phyloP scores from a whole-genome alignment of 2,113 vertebrate genomes.

The Cynocephalus volans region DNA sequence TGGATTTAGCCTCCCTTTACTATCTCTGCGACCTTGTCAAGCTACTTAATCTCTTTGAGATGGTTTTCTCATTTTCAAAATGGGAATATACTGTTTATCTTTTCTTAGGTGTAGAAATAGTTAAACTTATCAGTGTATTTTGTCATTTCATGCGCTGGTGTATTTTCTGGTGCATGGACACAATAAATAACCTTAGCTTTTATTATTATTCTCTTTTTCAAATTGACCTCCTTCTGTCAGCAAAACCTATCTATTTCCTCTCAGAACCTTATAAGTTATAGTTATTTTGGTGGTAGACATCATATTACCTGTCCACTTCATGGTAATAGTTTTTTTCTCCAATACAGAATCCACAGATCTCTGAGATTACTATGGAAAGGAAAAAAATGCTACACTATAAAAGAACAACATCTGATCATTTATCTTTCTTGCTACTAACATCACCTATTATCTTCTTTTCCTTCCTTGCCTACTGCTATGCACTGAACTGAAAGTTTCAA shows the following conservation, averaged over 20 bases:
- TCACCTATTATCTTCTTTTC: constrained; percentile 59
- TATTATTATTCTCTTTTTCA: not conserved
- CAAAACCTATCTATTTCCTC: not conserved
- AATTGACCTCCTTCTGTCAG: not conserved
- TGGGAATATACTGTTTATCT: not conserved
- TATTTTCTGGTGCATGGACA: not conserved
- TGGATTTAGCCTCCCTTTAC: not conserved
- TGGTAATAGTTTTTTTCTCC: not conserved
- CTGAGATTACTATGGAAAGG: not conserved
- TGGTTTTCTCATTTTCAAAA: not conserved
- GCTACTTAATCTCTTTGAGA: not conserved
- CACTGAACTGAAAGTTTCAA: constrained; percentile 61
- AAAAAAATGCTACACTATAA: constrained; percentile 30
- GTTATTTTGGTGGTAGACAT: not conserved
- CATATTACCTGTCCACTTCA: not conserved
- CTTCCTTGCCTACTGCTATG: constrained; percentile 26
- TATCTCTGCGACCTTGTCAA: not conserved
- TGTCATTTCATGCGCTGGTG: not conserved
- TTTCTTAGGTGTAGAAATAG: not conserved
- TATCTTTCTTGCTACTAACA: constrained; percentile 47
- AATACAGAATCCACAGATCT: constrained; percentile 32
- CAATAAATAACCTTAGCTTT: not conserved
- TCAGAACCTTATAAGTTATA: not conserved
- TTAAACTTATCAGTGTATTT: not conserved
- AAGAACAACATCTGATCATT: constrained; percentile 26